A percentile compares a stretch with the other conserved stretches of the same genome.
These are phyloP conservation scores for Dendrocopos noguchii DNA, from an alignment of 2,113 vertebrate genomes.

Conservation along the genomic window DNA sequence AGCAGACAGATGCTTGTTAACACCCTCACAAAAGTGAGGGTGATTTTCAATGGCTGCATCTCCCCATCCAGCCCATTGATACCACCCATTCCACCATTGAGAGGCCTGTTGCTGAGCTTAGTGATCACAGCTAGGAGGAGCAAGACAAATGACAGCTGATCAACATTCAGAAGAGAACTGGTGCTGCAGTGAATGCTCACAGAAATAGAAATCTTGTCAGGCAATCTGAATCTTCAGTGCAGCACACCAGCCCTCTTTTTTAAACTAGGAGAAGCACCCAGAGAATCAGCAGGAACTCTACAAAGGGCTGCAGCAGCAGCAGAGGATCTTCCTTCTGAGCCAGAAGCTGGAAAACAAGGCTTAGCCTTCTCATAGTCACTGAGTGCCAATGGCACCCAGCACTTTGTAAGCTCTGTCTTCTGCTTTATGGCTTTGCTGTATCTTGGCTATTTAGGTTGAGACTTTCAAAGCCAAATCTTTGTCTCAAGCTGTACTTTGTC, in stretches of 20 bases:
- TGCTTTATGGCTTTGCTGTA: background rate
- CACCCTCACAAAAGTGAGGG: background rate
- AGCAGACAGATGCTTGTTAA: background rate
- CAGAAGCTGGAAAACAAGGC: background rate
- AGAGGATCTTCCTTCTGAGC: background rate
- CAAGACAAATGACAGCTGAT: background rate
- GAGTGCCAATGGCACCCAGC: background rate
- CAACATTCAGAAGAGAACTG: background rate
- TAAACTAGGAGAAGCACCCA: background rate
- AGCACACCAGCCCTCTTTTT: background rate
- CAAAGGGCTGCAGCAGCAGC: background rate
- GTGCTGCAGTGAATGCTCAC: background rate
- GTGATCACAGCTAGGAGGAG: background rate
- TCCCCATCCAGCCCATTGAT: background rate
- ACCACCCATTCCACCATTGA: background rate
- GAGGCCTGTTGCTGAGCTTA: background rate
- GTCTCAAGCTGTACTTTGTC: background rate
- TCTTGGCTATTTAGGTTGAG: background rate
- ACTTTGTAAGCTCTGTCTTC: background rate
- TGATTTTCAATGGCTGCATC: background rate
- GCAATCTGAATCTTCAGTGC: background rate
- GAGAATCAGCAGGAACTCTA: background rate
- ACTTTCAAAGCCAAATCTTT: background rate
- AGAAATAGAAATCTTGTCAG: background rate
- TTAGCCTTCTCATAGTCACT: background rate